Evolutionary conservation across 2,113 vertebrate genomes (phyloP), one percentile per base, ranked within the genome.

Genomic region (Fulmarus glacialis): DNA sequence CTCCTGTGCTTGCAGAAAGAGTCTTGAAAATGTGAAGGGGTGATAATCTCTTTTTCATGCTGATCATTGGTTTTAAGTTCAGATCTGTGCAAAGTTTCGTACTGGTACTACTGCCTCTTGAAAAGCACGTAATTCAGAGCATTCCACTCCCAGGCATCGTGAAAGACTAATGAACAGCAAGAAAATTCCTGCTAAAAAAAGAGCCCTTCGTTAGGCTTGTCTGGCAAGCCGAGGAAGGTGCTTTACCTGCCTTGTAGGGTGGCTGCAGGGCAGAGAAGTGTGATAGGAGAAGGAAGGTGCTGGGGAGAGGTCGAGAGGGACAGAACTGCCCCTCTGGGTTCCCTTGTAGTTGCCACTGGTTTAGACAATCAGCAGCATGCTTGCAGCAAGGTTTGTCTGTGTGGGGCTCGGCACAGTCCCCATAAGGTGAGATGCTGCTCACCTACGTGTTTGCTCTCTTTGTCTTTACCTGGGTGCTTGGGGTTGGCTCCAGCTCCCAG

Each of bases 361-460:
- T 70, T 19, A n/a, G 60, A 53, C 23, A 42, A n/a, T 3, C 34
- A 56, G 77, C 43, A 86, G 55, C 21, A 7, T 6, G 34, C 23
- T 36, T 42, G 43, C 63, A 77, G 79, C n/a, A 59, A 85, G 29
- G 59, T 40, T 34, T n/a, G 19, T 24, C 73, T 70, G 47, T 18
- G 6, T 56, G 72, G 27, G 55, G 40, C 63, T 67, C n/a, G 29
- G 60, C 4, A 1, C 22, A 56, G 60, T 45, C 29, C 27, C 36
- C 40, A 27, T 1, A 13, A 67, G 47, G 56, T 24, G 42, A n/a
- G 55, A 40, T 0, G 3, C 36, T 36, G 19, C 36, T 75, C 4
- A 2, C 63, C 27, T 12, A 26, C 0, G 0, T 0, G 0, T 67
- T 82, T 43, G 29, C 79, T 75, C 36, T 64, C 45, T 77, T 48